phyloP scores from a whole-genome alignment of 2,888 invertebrate species.

The Epinotia nisella region DNA sequence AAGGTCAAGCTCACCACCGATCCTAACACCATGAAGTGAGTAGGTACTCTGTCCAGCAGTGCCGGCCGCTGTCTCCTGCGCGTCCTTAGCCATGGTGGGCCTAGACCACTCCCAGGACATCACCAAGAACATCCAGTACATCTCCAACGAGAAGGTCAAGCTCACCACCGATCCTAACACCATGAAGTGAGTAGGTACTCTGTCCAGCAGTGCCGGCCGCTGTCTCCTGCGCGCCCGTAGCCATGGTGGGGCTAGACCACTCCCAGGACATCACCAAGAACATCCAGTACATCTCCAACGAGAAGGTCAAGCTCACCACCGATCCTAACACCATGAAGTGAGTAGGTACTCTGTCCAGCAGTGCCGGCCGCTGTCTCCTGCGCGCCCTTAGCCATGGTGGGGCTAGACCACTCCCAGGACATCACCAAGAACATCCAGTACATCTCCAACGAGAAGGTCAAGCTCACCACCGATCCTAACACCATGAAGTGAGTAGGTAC shows the following conservation, averaged over 20 bases:
- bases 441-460: constrained; percentile 85
- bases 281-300: constrained; percentile 87
- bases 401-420: constrained; percentile 84
- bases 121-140: constrained; percentile 88
- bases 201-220: constrained; percentile 71
- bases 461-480: constrained; percentile 81
- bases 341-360: too few species aligned
- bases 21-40: constrained; percentile 82
- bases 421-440: constrained; percentile 89
- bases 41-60: constrained; percentile 68
- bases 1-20: constrained; percentile 83
- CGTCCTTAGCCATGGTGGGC: constrained; percentile 75
- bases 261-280: constrained; percentile 88
- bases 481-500: too few species aligned
- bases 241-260: constrained; percentile 79
- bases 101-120: constrained; percentile 86
- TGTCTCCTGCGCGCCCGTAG: constrained; percentile 78
- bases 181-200: too few species aligned
- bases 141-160: constrained; percentile 85
- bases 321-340: constrained; percentile 84
- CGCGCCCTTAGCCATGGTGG: constrained; percentile 76
- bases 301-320: constrained; percentile 81
- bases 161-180: constrained; percentile 83
- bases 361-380: constrained; percentile 76
- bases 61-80: constrained; percentile 76